phyloP scores from a whole-genome alignment of 2,797 vertebrate species.

The Micrastur ruficollis region DNA sequence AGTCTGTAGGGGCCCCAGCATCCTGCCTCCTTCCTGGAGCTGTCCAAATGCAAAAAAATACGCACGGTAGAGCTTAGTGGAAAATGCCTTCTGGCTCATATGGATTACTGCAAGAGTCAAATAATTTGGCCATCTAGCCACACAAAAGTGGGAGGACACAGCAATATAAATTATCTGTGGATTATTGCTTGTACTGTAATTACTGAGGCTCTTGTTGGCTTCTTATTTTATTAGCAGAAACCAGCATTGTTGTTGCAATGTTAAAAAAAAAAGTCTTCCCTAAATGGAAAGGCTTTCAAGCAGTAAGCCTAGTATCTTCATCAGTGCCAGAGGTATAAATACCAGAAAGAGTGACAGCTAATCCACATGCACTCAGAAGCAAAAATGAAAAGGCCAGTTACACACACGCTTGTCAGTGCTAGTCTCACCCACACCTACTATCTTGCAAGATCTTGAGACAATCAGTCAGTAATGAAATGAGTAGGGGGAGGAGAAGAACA shows the following conservation, averaged over 20 bases:
- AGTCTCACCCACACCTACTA: background rate
- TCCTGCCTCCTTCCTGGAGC: background rate
- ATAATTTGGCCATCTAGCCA: background rate
- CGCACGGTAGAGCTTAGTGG: background rate
- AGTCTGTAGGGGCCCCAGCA: background rate
- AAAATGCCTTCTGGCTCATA: background rate
- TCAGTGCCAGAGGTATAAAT: background rate
- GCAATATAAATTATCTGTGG: background rate
- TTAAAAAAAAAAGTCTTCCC: background rate
- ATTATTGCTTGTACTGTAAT: background rate
- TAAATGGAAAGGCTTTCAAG: background rate
- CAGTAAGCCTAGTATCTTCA: background rate
- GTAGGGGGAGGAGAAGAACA: background rate
- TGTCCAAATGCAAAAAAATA: background rate
- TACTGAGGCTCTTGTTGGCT: background rate
- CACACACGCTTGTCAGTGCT: background rate
- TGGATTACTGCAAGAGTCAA: background rate
- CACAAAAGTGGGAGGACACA: background rate
- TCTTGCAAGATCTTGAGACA: background rate
- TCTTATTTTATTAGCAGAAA: background rate
- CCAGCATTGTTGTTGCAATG: background rate
- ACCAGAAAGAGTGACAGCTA: slow-evolving; percentile 25
- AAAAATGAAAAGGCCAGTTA: slow-evolving; percentile 26
- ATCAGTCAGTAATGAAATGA: background rate
- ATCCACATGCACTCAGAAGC: background rate